These are phyloP conservation scores for Pagetopsis macropterus DNA, from an alignment of 2,797 vertebrate genomes.

Conservation along the genomic window DNA sequence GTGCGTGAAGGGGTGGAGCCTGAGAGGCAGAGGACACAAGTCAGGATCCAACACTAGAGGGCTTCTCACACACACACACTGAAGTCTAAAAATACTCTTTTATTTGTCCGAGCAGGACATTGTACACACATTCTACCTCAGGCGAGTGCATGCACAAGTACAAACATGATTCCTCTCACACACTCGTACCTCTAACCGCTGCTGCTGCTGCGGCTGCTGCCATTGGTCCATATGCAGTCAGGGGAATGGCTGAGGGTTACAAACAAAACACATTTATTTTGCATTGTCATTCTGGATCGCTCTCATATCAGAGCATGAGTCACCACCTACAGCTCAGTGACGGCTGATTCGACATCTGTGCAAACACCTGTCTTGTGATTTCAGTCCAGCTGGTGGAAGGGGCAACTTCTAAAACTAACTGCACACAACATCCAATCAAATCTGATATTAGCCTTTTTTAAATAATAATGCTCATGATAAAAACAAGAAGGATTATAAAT, in stretches of 20 bases:
- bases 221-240: constrained; percentile 97
- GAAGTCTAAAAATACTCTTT: constrained; percentile 64
- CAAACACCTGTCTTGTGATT: constrained; percentile 55
- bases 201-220: constrained; percentile 91
- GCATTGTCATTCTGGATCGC: constrained; percentile 21
- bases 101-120: constrained; percentile 59
- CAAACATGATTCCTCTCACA: constrained; percentile 26
- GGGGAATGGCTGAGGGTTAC: constrained; percentile 89
- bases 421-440: neutral
- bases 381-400: constrained; percentile 29
- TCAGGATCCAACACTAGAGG: constrained; percentile 46
- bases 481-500: constrained; percentile 1
- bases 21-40: constrained; percentile 59
- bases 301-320: constrained; percentile 31
- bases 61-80: constrained; percentile 27
- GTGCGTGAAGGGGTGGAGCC: constrained; percentile 94
- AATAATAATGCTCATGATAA: neutral
- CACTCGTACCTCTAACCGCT: constrained; percentile 89
- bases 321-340: constrained; percentile 47
- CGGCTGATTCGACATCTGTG: constrained; percentile 52
- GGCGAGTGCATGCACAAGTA: constrained; percentile 28
- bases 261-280: constrained; percentile 44
- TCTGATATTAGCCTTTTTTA: constrained; percentile 7
- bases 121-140: constrained; percentile 31
- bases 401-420: neutral